Percentiles rank a stretch among this genome's conserved stretches.
phyloP scores from a whole-genome alignment of 2,888 invertebrate species.

The Chaitophorus viminalis region DNA sequence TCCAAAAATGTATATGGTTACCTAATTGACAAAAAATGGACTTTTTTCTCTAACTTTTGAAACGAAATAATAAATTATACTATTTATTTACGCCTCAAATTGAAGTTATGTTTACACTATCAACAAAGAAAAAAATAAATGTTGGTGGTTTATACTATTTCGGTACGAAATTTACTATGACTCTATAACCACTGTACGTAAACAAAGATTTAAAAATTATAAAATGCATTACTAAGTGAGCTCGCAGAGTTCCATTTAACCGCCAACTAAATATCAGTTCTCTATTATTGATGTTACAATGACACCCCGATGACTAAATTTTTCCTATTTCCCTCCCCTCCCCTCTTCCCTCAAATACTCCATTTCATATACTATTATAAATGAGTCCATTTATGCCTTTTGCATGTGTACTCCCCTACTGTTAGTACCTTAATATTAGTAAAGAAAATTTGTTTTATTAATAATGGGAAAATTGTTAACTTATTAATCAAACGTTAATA shows the following conservation, averaged over 20 bases:
- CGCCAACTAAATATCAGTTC: slow-evolving; percentile 33
- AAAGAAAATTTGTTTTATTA: slow-evolving; percentile 4
- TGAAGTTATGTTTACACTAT: background rate
- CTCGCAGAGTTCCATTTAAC: slow-evolving; percentile 20
- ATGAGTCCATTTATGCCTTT: slow-evolving; percentile 25
- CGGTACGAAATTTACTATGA: background rate
- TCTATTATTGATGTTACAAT: slow-evolving; percentile 22
- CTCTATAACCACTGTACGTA: background rate
- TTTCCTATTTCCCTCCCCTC: too few species aligned
- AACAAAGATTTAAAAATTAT: slow-evolving; percentile 23
- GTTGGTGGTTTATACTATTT: background rate
- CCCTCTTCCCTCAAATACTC: background rate
- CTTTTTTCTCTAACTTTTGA: background rate
- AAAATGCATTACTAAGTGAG: slow-evolving; percentile 13
- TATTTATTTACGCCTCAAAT: background rate
- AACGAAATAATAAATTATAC: background rate
- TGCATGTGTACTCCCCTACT: background rate
- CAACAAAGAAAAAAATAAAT: background rate
- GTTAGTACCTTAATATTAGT: background rate
- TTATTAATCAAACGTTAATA: too few species aligned
- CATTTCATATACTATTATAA: background rate
- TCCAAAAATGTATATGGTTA: too few species aligned
- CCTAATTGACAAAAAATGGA: too few species aligned
- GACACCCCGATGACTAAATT: slow-evolving; percentile 18
- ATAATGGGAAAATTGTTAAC: background rate